Percentiles rank a stretch among this genome's conserved stretches.
phyloP scores from a whole-genome alignment of 2,113 vertebrate genomes.

The Acanthisitta chloris region DNA sequence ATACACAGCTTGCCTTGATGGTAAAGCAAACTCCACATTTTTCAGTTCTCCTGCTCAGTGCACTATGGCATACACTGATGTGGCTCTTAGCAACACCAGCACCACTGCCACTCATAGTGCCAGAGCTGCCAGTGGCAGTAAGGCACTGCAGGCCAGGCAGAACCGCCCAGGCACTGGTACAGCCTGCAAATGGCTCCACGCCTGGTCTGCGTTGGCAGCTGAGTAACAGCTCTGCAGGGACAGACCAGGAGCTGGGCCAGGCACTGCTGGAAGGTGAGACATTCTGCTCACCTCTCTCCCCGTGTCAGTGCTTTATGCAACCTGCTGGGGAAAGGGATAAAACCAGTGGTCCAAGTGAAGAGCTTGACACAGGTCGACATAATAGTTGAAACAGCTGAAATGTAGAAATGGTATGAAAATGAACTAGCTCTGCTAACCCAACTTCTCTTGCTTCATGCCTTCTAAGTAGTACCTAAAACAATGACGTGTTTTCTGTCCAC shows the following conservation, averaged over 20 bases:
- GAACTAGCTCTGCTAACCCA: neutral
- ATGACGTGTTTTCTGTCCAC: neutral
- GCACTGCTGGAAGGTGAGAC: neutral
- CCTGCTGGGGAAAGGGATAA: neutral
- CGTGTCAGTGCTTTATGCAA: neutral
- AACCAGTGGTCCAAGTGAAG: neutral
- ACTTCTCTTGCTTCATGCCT: neutral
- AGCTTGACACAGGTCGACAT: neutral
- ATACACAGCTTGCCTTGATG: neutral
- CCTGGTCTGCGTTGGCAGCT: no score
- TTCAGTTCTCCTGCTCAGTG: neutral
- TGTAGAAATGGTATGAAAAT: neutral
- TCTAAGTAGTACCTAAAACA: neutral
- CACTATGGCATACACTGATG: neutral
- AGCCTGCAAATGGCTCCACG: neutral
- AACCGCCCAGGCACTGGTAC: neutral
- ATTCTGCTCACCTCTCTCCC: neutral
- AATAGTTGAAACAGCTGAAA: neutral
- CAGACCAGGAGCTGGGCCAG: neutral
- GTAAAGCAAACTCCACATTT: fast-evolving
- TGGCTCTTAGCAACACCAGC: neutral
- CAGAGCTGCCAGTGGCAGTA: neutral
- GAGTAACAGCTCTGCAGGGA: neutral
- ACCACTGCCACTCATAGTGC: neutral
- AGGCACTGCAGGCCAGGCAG: neutral